These are phyloP conservation scores for Propithecus coquereli DNA, from an alignment of 2,113 vertebrate genomes.

Conservation along the genomic window DNA sequence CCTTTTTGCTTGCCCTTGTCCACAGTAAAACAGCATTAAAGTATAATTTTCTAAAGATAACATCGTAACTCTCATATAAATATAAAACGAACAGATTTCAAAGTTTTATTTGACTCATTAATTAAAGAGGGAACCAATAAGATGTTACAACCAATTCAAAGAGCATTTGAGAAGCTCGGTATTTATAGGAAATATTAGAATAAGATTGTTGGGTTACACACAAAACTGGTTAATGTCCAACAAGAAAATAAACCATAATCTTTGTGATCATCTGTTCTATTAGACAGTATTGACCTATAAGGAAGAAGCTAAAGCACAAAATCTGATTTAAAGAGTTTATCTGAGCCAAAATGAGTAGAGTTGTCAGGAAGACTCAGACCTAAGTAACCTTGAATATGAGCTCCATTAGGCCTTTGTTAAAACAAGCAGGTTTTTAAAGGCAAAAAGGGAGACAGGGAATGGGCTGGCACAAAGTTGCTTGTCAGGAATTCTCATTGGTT, in stretches of 20 bases:
- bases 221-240: background rate
- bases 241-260: background rate
- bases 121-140: background rate
- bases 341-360: too few relatives aligned
- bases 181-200: conserved; percentile 17
- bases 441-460: too few relatives aligned
- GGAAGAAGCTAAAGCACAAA: too few relatives aligned
- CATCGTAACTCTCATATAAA: background rate
- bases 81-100: conserved; percentile 16
- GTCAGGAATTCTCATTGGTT: too few relatives aligned
- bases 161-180: background rate
- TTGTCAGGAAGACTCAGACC: too few relatives aligned
- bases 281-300: background rate
- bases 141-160: background rate
- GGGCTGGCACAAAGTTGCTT: too few relatives aligned
- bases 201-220: background rate
- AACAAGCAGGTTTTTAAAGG: too few relatives aligned
- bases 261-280: background rate
- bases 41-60: background rate
- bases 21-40: background rate
- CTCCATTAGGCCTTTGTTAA: too few relatives aligned
- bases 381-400: too few relatives aligned
- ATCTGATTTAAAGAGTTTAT: too few relatives aligned
- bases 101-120: conserved; percentile 7
- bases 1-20: background rate